Evolutionary conservation across 1,140 invertebrate genomes (phyloP).

Genomic region (Aphelenchoides avenae): DNA sequence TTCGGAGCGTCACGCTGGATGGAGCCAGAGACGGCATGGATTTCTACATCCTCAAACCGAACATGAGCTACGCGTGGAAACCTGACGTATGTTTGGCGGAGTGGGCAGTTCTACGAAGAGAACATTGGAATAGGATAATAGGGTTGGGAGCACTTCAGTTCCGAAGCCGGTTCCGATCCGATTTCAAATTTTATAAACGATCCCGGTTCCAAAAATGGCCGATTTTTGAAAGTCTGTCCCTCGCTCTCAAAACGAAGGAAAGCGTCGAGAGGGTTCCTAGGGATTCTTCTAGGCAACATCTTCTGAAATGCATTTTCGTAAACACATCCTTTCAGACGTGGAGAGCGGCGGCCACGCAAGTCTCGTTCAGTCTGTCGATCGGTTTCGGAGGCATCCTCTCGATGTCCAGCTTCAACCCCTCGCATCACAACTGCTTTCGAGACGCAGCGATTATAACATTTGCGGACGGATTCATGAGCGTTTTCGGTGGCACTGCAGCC

Average conservation of each 20-base stretch:
- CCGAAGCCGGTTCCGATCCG: neutral
- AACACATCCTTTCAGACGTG: constrained; percentile 66
- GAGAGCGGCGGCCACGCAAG: constrained; percentile 15
- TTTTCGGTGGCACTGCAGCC: constrained; percentile 64
- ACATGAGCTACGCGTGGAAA: constrained; percentile 11
- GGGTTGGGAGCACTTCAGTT: neutral
- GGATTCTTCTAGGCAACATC: constrained; percentile 70
- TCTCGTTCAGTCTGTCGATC: constrained; percentile 64
- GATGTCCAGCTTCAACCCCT: constrained; percentile 63
- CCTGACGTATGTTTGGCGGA: neutral
- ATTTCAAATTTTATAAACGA: constrained; percentile 64
- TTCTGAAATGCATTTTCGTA: constrained; percentile 69
- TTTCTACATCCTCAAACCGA: constrained; percentile 21
- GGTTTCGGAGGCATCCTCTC: constrained; percentile 66
- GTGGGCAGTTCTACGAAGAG: neutral
- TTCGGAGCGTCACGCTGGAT: constrained; percentile 27
- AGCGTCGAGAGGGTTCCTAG: constrained; percentile 59
- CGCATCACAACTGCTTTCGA: constrained; percentile 61
- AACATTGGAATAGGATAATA: neutral
- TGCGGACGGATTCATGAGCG: constrained; percentile 67
- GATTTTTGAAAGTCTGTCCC: neutral
- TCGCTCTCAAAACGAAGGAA: constrained; percentile 70
- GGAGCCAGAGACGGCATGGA: constrained; percentile 17
- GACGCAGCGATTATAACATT: constrained; percentile 68
- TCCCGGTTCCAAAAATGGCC: neutral